phyloP scores from a whole-genome alignment of 2,888 invertebrate species.

The Cantharis rustica region DNA sequence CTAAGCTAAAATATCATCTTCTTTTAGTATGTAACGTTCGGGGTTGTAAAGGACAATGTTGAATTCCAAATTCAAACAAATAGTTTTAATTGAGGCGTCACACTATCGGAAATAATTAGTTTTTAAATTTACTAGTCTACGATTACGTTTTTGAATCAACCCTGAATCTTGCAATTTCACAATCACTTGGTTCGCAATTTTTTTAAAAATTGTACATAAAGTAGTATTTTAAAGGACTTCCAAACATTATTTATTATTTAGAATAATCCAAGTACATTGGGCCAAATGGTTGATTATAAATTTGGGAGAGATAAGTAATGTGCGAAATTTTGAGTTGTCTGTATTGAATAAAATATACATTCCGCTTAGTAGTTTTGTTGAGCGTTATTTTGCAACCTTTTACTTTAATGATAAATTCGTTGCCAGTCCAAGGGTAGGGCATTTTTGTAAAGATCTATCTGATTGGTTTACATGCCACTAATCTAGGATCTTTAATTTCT shows the following conservation, averaged over 20 bases:
- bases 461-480: too few relatives aligned
- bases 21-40: not conserved
- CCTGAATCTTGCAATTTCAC: not conserved
- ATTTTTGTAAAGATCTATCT: too few relatives aligned
- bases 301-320: not conserved
- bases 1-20: not conserved
- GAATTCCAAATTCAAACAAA: too few relatives aligned
- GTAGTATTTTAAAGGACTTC: slow-evolving; percentile 29
- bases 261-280: not conserved
- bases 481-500: too few relatives aligned
- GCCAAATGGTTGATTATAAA: not conserved
- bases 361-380: too few relatives aligned
- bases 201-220: slow-evolving; percentile 18
- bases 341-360: too few relatives aligned
- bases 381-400: too few relatives aligned
- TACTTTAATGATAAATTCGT: too few relatives aligned
- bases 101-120: not conserved
- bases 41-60: not conserved
- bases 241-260: slow-evolving; percentile 31
- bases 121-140: not conserved
- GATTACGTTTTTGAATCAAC: not conserved
- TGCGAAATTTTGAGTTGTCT: too few relatives aligned
- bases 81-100: not conserved
- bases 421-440: too few relatives aligned
- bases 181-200: not conserved